These are phyloP conservation scores for Halcyon smyrnensis DNA, from an alignment of 2,797 vertebrate genomes.

Conservation along the genomic window DNA sequence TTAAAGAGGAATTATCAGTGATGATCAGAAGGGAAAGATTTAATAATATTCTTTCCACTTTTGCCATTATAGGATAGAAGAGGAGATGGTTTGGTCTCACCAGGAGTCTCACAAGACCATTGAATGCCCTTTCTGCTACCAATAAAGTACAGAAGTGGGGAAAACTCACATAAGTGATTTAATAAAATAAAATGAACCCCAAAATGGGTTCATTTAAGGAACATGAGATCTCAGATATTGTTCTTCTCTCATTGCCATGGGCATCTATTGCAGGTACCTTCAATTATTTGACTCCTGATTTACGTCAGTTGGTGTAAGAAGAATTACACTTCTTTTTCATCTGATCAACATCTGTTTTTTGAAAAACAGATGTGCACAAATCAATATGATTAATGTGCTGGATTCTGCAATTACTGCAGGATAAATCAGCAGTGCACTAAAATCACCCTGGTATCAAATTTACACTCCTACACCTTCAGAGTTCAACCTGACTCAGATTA, in stretches of 20 bases:
- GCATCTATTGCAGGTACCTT: background rate
- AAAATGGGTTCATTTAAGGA: background rate
- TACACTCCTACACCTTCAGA: background rate
- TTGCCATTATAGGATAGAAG: background rate
- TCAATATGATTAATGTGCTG: constrained; percentile 64
- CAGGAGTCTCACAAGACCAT: background rate
- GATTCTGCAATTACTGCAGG: constrained; percentile 57
- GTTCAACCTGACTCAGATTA: background rate
- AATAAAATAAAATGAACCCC: background rate
- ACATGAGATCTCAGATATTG: background rate
- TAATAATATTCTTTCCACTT: background rate
- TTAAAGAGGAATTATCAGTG: background rate
- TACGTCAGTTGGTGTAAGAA: background rate
- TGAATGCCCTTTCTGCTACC: background rate
- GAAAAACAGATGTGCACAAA: constrained; percentile 59
- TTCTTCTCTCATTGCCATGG: background rate
- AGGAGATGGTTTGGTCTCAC: background rate
- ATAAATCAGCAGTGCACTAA: constrained; percentile 21
- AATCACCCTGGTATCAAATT: constrained; percentile 26
- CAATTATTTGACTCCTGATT: constrained; percentile 22
- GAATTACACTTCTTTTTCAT: constrained; percentile 1
- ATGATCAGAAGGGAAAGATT: background rate
- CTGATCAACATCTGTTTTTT: constrained; percentile 57
- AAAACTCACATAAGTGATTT: background rate
- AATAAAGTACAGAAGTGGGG: background rate